Evolutionary conservation across 2,888 invertebrate species (phyloP), one percentile per base, ranked within the genome.

Genomic region (Schizaphis graminum): DNA sequence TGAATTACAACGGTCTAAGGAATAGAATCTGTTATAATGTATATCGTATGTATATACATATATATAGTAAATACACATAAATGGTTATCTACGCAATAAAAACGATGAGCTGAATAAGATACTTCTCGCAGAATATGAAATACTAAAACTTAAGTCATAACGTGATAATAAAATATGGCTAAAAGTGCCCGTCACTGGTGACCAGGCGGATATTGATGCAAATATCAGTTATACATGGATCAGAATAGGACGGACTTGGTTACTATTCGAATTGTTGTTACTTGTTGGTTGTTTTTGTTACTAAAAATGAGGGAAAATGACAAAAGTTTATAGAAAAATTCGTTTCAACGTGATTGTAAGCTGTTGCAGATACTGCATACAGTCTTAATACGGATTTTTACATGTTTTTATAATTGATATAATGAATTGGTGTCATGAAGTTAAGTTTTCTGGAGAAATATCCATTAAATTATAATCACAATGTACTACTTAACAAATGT

Each of bases 81-180:
- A 53, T n/a, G 67, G 16, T 67, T 35, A 67, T 35, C 13, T 24
- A 87, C 1, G 5, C 5, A 41, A 89, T 89, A 57, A 44, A 44
- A 89, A 57, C 35, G 0, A 88, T n/a, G 89, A 26, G 21, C 28
- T 44, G 16, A 89, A 56, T 89, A 41, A 89, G 16, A 89, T 89
- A 89, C 57, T 89, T 89, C 44, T 89, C 89, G 28, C 89, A 89
- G 89, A 89, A 89, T 89, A 89, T 89, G 57, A 41, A 28, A 89
- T 28, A 44, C 53, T 77, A 77, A 21, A 77, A 77, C 21, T 77
- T 16, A 61, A 57, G 2, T 44, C 57, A 89, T 57, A 57, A 57
- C 28, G 13, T 28, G 26, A 16, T 35, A 35, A 35, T 77, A 35
- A 21, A 89, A 57, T 89, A 57, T 61, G 4, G n/a, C 16, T 57